Percentiles rank a stretch among this genome's conserved stretches.
Evolutionary conservation across 2,113 vertebrate species (phyloP).

Genomic region (Paratilapia polleni): DNA sequence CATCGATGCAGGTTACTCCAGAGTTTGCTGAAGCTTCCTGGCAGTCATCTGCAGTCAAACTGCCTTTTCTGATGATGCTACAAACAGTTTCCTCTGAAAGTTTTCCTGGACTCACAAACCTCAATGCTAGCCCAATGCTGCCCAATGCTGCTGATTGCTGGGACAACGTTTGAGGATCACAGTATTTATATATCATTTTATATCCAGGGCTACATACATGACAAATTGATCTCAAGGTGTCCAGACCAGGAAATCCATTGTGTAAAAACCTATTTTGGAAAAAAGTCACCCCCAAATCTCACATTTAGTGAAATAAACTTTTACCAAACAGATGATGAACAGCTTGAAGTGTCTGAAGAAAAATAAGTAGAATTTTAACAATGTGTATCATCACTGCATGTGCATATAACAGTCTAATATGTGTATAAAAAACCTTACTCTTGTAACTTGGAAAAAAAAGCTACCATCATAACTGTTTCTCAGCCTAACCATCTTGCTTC

Average conservation of each 20-base stretch:
- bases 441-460: too few species aligned
- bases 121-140: too few species aligned
- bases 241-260: neutral
- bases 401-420: neutral
- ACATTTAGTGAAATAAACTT: neutral
- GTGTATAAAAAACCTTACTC: accelerated
- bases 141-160: neutral
- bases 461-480: neutral
- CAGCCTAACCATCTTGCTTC: neutral
- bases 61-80: too few species aligned
- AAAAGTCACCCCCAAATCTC: neutral
- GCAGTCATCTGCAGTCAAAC: neutral
- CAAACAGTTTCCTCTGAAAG: neutral
- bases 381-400: neutral
- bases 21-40: neutral
- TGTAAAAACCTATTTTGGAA: neutral
- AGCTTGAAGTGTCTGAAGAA: neutral
- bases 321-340: neutral
- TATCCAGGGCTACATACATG: neutral
- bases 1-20: neutral
- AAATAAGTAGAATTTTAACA: neutral
- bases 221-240: neutral
- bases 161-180: neutral
- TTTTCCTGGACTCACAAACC: neutral
- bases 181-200: neutral